Conservation (phyloP, 2,797 vertebrate species). For the Vireo griseus region DNA sequence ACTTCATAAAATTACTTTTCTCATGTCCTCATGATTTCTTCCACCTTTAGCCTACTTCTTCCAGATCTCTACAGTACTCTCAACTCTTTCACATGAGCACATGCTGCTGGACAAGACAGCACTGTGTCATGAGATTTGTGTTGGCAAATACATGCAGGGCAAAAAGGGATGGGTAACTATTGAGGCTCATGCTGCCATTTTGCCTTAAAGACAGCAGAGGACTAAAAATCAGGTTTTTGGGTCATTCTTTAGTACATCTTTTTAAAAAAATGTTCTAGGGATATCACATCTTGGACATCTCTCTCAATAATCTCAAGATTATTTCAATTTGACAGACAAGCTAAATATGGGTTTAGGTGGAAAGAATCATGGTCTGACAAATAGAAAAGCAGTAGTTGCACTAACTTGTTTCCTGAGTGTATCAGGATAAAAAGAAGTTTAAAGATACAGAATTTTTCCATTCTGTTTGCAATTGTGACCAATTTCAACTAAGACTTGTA, state of each 20-base stretch:
- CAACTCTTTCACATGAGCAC: neutral
- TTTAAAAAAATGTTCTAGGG: neutral
- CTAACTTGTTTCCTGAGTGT: neutral
- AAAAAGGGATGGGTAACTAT: neutral
- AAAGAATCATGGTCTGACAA: neutral
- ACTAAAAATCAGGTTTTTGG: neutral
- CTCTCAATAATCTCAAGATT: neutral
- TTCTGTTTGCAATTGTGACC: neutral
- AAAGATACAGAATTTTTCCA: neutral
- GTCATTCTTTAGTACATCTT: neutral
- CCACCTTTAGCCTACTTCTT: neutral
- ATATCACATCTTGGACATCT: neutral
- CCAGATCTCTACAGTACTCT: neutral
- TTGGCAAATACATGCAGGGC: neutral
- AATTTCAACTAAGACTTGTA: neutral
- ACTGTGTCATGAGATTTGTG: neutral
- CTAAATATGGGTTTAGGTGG: neutral
- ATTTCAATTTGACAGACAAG: neutral
- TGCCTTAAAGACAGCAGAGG: neutral
- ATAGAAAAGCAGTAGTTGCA: neutral
- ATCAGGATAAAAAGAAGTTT: neutral
- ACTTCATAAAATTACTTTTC: neutral
- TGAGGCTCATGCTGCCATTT: neutral
- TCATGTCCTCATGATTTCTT: neutral
- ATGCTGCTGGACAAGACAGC: neutral